Base-by-base conservation (phyloP, 2,113 vertebrate species). In the Chlamydotis undulata region DNA sequence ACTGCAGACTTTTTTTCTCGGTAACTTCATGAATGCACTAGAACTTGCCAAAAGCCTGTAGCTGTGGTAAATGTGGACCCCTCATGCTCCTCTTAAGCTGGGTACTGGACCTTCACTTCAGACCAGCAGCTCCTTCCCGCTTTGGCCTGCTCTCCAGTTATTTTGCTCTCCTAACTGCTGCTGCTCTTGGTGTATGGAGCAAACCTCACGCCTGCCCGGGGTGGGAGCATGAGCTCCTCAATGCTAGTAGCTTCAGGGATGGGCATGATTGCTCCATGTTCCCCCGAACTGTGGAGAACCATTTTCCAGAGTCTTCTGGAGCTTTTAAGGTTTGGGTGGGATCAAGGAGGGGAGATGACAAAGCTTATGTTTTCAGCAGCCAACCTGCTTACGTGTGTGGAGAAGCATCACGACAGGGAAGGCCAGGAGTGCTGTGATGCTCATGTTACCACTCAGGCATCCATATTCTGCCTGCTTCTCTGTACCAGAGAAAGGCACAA, bases 211-310 rank as follows among this genome's bases (percentile, higher is more conserved):
- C 35, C 33, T 7, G 5, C 9, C 14, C 21, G 50, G 24, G 14
- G 14, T 50, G 33, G 16, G 12, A 60, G 10, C 1, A 0, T 0
- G 0, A 64, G 29, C 1, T 6, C 29, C 43, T 87, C 37, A 78
- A 43, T 29, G 24, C 2, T 0, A 37, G 12, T 8, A 75, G 16
- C 1, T 3, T 26, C 56, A 81, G 39, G 49, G 45, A 47, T 23
- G 17, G 14, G 5, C 7, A 33, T 12, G 33, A 60, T 35, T 85
- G 9, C 29, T 70, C 49, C 3, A 3, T 5, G 1, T 69, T 71
- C 35, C 43, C 7, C 37, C 0, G 0, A 19, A 18, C 17, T 6
- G 8, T 12, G 5, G 8, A 41, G 19, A 89, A 43, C 5, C 1
- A 1, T 52, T 81, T 91, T 24, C 17, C 19, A 49, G 43, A 16